These are phyloP conservation scores for Trichopoda pennipes DNA, from an alignment of 2,888 invertebrate genomes.

Conservation along the genomic window DNA sequence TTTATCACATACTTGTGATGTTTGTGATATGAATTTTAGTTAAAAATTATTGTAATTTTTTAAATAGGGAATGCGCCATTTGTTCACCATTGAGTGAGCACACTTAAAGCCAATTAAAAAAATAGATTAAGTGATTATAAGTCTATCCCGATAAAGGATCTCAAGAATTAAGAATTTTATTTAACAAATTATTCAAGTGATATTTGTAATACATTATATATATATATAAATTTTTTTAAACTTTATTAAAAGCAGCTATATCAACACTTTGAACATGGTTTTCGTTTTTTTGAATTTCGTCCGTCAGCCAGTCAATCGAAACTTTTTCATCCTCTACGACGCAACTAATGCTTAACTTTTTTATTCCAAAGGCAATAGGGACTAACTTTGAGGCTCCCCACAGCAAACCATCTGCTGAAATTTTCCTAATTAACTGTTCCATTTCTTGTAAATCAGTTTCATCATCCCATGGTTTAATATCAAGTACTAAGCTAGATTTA, in stretches of 20 bases:
- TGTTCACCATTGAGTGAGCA: no score
- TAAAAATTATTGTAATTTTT: no score
- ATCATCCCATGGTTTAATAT: slow-evolving; percentile 95
- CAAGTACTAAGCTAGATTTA: slow-evolving; percentile 96
- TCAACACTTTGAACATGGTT: slow-evolving; percentile 95
- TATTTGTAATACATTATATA: no score
- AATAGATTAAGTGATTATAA: no score
- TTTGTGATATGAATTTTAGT: no score
- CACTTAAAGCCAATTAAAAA: no score
- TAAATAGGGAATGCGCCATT: no score
- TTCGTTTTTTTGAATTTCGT: slow-evolving; percentile 91
- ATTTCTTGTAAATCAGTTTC: slow-evolving; percentile 94
- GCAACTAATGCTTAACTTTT: slow-evolving; percentile 94
- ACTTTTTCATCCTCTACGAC: slow-evolving; percentile 98
- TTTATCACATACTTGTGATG: no score
- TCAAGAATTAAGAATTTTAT: no score
- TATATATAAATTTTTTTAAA: slow-evolving; percentile 84
- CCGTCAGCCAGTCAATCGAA: slow-evolving; percentile 92
- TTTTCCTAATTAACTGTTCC: slow-evolving; percentile 89
- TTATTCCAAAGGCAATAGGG: slow-evolving; percentile 94
- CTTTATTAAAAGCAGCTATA: slow-evolving; percentile 97
- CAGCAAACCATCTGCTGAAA: slow-evolving; percentile 91
- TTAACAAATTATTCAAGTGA: no score
- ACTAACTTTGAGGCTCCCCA: slow-evolving; percentile 97
- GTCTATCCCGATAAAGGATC: no score